Base-by-base conservation (phyloP, 2,797 vertebrate species). In the Lepilemur septentrionalis region DNA sequence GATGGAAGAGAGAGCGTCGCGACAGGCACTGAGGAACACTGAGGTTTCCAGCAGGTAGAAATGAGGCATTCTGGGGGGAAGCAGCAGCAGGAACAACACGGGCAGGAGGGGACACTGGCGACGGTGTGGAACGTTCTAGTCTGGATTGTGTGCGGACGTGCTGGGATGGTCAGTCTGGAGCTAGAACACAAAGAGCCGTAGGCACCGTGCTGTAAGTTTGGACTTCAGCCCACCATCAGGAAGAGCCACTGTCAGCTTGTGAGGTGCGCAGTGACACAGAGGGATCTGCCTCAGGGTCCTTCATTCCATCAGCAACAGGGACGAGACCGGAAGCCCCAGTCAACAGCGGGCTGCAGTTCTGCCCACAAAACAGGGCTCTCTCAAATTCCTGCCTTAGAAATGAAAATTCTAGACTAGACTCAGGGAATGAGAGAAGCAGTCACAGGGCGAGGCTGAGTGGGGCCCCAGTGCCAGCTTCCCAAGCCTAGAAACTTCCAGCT, bases 401-500 rank as follows among this genome's bases (percentile, higher is more conserved):
- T 76, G 35, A 78, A 94, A 75, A 63, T 52, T 46, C 79, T 32
- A 8, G 57, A 12, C n/a, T 91, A 61, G 61, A 50, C 81, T 75
- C n/a, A 65, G 9, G 59, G 41, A 94, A n/a, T 4, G 14, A 80
- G 13, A 80, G 20, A 81, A 12, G 43, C 2, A 23, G 7, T 55
- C 61, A 90, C 22, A 70, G 55, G 87, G 17, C 43, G 73, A 90
- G 72, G 72, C 28, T 18, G 22, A 8, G 43, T 83, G 50, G 78
- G 46, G 22, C 4, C 52, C 28, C 1, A n/a, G 10, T 11, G 22
- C 46, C 55, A 61, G 82, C 41, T 67, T 86, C 80, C 63, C 80
- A 38, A 81, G 43, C 32, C 70, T 38, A 35, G 35, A 94, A 78
- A 72, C 28, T 78, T 97, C 82, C 17, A 65, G 52, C 57, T 86